Evolutionary conservation across 2,888 invertebrate species (phyloP).

Genomic region (Sabellastarte sp.): DNA sequence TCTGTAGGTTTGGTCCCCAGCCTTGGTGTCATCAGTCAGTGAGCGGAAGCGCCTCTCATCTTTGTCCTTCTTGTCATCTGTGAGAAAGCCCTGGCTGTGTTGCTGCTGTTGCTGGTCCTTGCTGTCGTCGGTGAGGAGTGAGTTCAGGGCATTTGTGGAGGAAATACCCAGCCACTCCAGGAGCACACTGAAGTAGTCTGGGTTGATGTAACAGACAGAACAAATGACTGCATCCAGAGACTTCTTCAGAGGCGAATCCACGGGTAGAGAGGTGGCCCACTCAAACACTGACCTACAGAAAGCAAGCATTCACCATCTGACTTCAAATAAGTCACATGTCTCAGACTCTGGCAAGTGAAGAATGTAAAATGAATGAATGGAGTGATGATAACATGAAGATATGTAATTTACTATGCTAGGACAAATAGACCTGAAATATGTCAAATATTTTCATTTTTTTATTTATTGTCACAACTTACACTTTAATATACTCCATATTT

Average conservation of each 20-base stretch:
- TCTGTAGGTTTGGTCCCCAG: constrained; percentile 36
- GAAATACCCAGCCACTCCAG: constrained; percentile 70
- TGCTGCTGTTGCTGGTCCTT: constrained; percentile 23
- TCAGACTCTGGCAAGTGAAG: too few species aligned
- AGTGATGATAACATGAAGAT: too few species aligned
- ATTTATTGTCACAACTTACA: too few species aligned
- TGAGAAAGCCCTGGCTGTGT: constrained; percentile 47
- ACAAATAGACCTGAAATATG: too few species aligned
- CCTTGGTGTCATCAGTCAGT: constrained; percentile 49
- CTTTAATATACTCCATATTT: too few species aligned
- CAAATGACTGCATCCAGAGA: constrained; percentile 84
- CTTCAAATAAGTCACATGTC: too few species aligned
- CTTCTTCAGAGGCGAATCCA: constrained; percentile 72
- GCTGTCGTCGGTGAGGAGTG: constrained; percentile 66
- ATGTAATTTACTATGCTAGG: too few species aligned
- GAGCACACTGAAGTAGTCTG: constrained; percentile 74
- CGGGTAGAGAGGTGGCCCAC: constrained; percentile 73
- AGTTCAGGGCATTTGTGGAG: constrained; percentile 59
- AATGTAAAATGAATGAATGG: too few species aligned
- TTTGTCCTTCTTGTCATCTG: constrained; percentile 47
- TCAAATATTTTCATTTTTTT: too few species aligned
- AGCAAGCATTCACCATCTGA: too few species aligned
- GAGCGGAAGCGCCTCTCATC: constrained; percentile 4
- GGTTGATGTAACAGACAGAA: constrained; percentile 80
- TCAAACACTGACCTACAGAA: constrained; percentile 68